Percentiles rank a stretch among this genome's conserved stretches.
Evolutionary conservation across 2,113 vertebrate genomes (phyloP).

Genomic region (Dissostichus mawsoni): DNA sequence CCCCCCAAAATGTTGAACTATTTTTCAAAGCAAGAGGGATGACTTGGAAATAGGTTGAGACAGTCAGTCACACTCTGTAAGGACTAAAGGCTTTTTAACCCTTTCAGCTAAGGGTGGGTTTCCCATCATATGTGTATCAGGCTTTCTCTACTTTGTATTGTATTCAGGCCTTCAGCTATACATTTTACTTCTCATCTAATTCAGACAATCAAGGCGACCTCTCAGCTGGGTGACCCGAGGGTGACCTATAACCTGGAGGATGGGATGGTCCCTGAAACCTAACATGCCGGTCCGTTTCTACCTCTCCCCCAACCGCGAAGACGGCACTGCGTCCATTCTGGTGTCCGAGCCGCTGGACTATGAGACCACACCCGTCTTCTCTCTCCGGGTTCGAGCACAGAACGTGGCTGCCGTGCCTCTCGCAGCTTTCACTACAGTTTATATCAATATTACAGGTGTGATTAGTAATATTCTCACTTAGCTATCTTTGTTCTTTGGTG

Average conservation of each 20-base stretch:
- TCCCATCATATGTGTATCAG: not conserved
- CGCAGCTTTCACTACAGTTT: slow-evolving; percentile 87
- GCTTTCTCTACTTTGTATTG: not conserved
- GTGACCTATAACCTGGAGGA: slow-evolving; percentile 92
- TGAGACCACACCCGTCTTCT: slow-evolving; percentile 87
- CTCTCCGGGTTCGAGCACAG: slow-evolving; percentile 88
- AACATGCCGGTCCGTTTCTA: slow-evolving; percentile 93
- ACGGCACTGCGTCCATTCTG: slow-evolving; percentile 89
- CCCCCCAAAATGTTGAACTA: not conserved
- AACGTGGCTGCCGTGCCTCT: slow-evolving; percentile 90
- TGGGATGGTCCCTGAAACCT: slow-evolving; percentile 89
- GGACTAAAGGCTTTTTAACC: not conserved
- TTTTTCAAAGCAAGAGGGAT: not conserved
- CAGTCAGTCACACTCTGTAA: not conserved
- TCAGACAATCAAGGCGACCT: slow-evolving; percentile 91
- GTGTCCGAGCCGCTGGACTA: slow-evolving; percentile 91
- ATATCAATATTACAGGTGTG: slow-evolving; percentile 90
- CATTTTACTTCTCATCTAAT: not conserved
- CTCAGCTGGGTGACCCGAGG: slow-evolving; percentile 89
- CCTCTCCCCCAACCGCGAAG: slow-evolving; percentile 90
- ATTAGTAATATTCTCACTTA: not conserved
- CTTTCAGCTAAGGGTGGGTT: not conserved
- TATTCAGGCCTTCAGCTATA: not conserved
- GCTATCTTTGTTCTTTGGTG: not conserved
- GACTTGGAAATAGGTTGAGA: not conserved